Base-by-base conservation (phyloP, 2,797 vertebrate genomes). In the Acipenser oxyrinchus region DNA sequence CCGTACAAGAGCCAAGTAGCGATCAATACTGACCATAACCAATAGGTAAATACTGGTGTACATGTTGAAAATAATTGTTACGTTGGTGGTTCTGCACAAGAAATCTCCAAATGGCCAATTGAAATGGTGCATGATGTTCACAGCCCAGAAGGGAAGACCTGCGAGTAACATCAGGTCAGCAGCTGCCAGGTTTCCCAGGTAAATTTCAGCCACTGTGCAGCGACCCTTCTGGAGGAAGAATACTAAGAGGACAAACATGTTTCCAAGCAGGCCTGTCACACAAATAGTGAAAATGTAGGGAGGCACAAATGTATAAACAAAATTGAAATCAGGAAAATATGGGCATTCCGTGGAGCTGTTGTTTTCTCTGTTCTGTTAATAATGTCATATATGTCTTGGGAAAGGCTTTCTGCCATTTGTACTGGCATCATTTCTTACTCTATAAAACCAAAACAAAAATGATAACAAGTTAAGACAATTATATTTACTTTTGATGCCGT, bases 131-230 rank as follows among this genome's bases (percentile, higher is more conserved):
- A 88, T 77, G 52, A 95, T 89, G 76, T 88, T 84, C 79, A 92
- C 74, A 6, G 91, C 94, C 94, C 94, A 98, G 81, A 99, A 95
- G 51, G 95, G 95, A 66, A 99, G 85, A 60, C 81, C 75, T 1
- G 76, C 83, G 51, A 94, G 76, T 2, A 98, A 71, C 48, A 92
- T 18, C 0, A 98, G 79, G 78, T 98, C 95, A 0, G 94, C 92
- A 23, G 85, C 67, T 0, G 90, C 95, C 78, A 94, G 84, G 76
- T 96, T 99, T 63, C 89, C 86, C 63, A 99, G 80, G 77, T 96
- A 98, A 81, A 96, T 86, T 81, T 98, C 95, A 0, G 95, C 91
- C 59, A 95, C 87, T 0, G 89, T 93, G 82, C 94, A 89, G 1
- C 66, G 79, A 67, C 81, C 90, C 71, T 82, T 90, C 72, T 97